These are phyloP conservation scores for Octodonta nipae DNA, from an alignment of 2,888 invertebrate species.

Conservation along the genomic window DNA sequence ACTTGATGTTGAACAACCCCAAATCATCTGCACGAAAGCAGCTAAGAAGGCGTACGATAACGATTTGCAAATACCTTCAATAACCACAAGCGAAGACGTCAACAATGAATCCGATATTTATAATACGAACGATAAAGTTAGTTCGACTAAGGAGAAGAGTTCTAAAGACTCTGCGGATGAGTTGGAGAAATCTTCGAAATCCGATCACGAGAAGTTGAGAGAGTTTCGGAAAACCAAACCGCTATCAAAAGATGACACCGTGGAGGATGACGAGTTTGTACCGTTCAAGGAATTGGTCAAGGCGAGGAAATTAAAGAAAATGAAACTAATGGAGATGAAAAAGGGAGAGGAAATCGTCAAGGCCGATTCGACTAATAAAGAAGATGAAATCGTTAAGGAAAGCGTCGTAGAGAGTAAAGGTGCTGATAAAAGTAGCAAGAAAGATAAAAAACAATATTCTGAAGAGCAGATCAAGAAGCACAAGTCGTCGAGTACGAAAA, in stretches of 20 bases:
- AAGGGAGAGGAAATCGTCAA: slow-evolving; percentile 11
- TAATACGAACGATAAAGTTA: slow-evolving; percentile 12
- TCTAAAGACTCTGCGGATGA: slow-evolving; percentile 7
- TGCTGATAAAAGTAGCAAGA: too few species aligned
- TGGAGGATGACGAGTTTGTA: slow-evolving; percentile 20
- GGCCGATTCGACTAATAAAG: slow-evolving; percentile 13
- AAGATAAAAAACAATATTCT: too few species aligned
- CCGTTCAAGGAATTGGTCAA: slow-evolving; percentile 20
- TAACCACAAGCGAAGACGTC: slow-evolving; percentile 18
- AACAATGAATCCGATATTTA: slow-evolving; percentile 9
- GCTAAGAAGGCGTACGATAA: slow-evolving; percentile 24
- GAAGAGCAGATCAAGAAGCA: too few species aligned
- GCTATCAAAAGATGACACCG: slow-evolving; percentile 4
- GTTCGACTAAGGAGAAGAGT: slow-evolving; percentile 11
- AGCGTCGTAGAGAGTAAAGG: too few species aligned
- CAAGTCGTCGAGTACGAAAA: too few species aligned
- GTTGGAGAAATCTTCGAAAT: background rate
- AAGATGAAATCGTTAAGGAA: slow-evolving; percentile 10
- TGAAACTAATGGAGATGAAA: slow-evolving; percentile 15
- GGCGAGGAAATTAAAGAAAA: slow-evolving; percentile 20
- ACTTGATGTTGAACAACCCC: slow-evolving; percentile 14
- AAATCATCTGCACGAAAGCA: slow-evolving; percentile 21
- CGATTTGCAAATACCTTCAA: slow-evolving; percentile 19
- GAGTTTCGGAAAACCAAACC: slow-evolving; percentile 7
- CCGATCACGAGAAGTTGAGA: background rate